Conservation (phyloP, 2,797 vertebrate species). For the Tenualosa ilisha region DNA sequence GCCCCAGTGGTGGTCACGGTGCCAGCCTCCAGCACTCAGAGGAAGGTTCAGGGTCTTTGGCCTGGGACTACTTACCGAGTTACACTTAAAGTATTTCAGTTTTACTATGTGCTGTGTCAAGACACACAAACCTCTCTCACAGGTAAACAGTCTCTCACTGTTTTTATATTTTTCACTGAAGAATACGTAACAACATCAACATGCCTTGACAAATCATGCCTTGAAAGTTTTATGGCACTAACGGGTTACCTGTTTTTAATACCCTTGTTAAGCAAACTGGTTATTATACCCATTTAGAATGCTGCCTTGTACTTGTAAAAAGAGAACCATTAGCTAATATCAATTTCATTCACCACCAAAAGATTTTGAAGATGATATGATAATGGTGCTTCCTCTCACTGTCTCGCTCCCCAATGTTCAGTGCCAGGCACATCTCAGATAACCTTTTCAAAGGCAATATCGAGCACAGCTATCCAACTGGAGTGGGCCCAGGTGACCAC, state of each 20-base stretch:
- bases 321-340: neutral
- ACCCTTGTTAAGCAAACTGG: neutral
- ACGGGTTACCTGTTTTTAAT: neutral
- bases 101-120: constrained; percentile 55
- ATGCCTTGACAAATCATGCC: no score
- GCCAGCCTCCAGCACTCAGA: constrained; percentile 23
- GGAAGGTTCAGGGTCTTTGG: constrained; percentile 62
- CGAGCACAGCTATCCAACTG: constrained; percentile 66
- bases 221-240: neutral
- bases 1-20: constrained; percentile 62
- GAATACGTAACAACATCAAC: neutral
- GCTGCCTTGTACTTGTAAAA: neutral
- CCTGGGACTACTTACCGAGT: constrained; percentile 72
- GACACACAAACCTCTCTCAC: constrained; percentile 53
- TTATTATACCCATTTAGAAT: neutral
- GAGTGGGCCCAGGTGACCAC: constrained; percentile 64
- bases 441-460: constrained; percentile 45
- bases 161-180: neutral
- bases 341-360: neutral
- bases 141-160: constrained; percentile 58
- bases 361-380: constrained; percentile 27
- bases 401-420: constrained; percentile 43
- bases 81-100: constrained; percentile 71
- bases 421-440: constrained; percentile 73
- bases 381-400: constrained; percentile 4